Conservation (phyloP, 2,113 vertebrate genomes). For the Oncorhynchus masou region DNA sequence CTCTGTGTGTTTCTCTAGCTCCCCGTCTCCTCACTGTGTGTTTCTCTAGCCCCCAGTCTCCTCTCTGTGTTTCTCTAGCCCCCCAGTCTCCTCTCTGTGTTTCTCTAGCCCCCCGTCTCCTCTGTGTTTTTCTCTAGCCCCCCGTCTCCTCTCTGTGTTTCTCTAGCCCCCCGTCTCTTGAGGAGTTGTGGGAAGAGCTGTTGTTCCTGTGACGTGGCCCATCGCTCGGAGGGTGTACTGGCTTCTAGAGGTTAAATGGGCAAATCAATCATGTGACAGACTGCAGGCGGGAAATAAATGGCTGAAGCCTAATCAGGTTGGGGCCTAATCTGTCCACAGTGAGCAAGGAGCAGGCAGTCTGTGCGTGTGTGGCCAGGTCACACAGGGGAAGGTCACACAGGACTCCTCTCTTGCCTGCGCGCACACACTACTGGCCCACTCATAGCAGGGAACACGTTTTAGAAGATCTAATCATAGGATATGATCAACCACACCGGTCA, state of each 20-base stretch:
- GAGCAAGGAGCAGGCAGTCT: slow-evolving; percentile 54
- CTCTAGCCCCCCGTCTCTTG: slow-evolving; percentile 30
- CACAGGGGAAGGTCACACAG: background rate
- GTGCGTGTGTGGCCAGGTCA: slow-evolving; percentile 26
- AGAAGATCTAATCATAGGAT: background rate
- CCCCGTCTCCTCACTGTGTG: too few species aligned
- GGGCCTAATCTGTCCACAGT: slow-evolving; percentile 61
- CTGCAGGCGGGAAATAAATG: slow-evolving; percentile 71
- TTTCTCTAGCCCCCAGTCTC: too few species aligned
- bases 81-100: too few species aligned
- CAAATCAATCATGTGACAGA: slow-evolving; percentile 76
- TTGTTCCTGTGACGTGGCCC: slow-evolving; percentile 72
- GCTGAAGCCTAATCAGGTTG: slow-evolving; percentile 67
- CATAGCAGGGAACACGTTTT: background rate
- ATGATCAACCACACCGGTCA: background rate
- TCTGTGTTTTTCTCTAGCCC: background rate
- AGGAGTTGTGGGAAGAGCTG: slow-evolving; percentile 57
- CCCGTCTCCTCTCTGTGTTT: background rate
- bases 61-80: too few species aligned
- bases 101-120: too few species aligned
- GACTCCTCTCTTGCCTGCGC: background rate
- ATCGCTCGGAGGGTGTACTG: slow-evolving; percentile 55
- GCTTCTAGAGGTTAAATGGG: slow-evolving; percentile 75
- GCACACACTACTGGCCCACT: background rate
- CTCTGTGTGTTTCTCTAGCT: too few species aligned